A percentile compares a stretch with the other conserved stretches of the same genome.
Evolutionary conservation across 2,888 invertebrate genomes (phyloP).

Genomic region (Tenthredo notha): DNA sequence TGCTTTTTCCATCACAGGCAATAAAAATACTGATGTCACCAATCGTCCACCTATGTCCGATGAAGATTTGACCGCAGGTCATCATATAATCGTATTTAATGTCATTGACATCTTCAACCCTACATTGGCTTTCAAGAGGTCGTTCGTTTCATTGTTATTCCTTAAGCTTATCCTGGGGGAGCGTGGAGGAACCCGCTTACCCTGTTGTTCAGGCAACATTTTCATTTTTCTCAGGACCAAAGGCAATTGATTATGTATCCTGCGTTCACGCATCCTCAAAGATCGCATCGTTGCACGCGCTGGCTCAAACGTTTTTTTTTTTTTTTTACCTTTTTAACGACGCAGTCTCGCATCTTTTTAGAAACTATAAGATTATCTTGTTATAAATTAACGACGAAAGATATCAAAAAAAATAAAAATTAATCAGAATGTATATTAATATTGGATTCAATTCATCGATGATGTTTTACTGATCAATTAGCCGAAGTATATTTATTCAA

Average conservation of each 20-base stretch:
- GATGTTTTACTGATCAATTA: not conserved
- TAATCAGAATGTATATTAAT: not conserved
- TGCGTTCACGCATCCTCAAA: conserved; percentile 35
- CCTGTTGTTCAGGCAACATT: not conserved
- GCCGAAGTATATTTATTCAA: not conserved
- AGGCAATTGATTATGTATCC: conserved; percentile 42
- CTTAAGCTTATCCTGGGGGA: not conserved
- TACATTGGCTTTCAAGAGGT: not conserved
- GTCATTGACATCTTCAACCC: conserved; percentile 39
- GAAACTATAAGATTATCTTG: not conserved
- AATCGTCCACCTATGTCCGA: not conserved
- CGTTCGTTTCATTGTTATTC: conserved; percentile 44
- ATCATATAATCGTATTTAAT: not conserved
- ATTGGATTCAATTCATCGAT: not conserved
- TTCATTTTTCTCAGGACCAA: conserved; percentile 38
- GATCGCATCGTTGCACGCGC: conserved; percentile 6
- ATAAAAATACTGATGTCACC: not conserved
- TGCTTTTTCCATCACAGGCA: not conserved
- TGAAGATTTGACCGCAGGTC: conserved; percentile 1
- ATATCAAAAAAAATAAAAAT: not conserved
- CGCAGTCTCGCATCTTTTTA: not conserved
- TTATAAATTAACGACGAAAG: not conserved
- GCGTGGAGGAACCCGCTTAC: conserved; percentile 26
- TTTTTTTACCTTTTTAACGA: not conserved
- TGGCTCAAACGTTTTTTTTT: not conserved